Evolutionary conservation across 2,113 vertebrate genomes (phyloP).

Genomic region (Gyps fulvus): DNA sequence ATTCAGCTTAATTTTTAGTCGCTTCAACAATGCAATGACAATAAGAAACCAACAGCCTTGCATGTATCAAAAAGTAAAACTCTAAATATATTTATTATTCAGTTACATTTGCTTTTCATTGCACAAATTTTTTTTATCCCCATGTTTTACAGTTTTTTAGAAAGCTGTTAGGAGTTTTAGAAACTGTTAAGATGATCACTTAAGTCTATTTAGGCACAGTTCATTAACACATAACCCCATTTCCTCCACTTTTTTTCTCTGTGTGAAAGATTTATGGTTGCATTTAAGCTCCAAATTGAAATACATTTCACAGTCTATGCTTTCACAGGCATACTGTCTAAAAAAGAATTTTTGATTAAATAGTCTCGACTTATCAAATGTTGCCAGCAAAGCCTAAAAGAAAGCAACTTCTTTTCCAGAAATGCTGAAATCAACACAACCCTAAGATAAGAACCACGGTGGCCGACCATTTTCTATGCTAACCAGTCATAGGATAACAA

Average conservation of each 20-base stretch:
- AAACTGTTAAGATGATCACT: conserved; percentile 62
- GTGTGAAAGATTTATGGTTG: background rate
- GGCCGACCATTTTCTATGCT: background rate
- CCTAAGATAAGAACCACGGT: background rate
- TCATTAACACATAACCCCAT: conserved; percentile 48
- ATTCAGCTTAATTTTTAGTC: background rate
- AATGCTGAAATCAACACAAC: background rate
- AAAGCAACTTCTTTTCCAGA: background rate
- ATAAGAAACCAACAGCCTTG: background rate
- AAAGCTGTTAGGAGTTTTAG: conserved; percentile 65
- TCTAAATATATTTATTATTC: conserved; percentile 70
- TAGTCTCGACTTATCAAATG: background rate
- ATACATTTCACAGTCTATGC: background rate
- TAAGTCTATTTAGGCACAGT: conserved; percentile 73
- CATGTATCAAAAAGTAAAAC: conserved; percentile 51
- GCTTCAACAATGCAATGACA: background rate
- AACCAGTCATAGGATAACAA: conserved; percentile 29
- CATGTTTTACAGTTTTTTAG: conserved; percentile 42
- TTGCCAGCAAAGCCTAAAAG: conserved; percentile 46
- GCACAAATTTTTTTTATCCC: conserved; percentile 55
- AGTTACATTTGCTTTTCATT: conserved; percentile 63
- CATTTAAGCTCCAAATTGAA: conserved; percentile 48
- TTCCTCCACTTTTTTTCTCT: conserved; percentile 4
- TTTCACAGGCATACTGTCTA: background rate
- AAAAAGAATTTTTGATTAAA: conserved; percentile 34